Evolutionary conservation across 2,888 invertebrate species (phyloP).

Genomic region (Drosophila mayaguana): DNA sequence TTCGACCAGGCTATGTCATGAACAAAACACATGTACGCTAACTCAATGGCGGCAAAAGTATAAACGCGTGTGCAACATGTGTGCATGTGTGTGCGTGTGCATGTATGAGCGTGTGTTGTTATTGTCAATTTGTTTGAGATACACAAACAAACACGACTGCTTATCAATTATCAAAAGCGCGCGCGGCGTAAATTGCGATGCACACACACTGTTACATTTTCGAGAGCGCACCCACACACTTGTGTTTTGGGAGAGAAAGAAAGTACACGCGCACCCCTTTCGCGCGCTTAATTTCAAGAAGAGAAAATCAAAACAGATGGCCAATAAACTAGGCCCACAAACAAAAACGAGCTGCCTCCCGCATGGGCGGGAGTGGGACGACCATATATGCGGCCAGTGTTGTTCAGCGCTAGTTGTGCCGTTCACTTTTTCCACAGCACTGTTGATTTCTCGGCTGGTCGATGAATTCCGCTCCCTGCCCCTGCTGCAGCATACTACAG

Average conservation of each 20-base stretch:
- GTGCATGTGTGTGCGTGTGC: constrained; percentile 50
- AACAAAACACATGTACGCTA: constrained; percentile 10
- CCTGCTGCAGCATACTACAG: constrained; percentile 13
- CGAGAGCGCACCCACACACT: constrained; percentile 43
- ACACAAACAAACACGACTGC: constrained; percentile 58
- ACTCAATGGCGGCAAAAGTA: constrained; percentile 59
- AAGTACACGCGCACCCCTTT: constrained; percentile 81
- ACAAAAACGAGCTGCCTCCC: constrained; percentile 52
- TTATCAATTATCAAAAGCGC: constrained; percentile 74
- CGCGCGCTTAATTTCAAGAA: constrained; percentile 77
- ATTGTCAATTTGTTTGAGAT: constrained; percentile 45
- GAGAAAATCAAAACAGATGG: constrained; percentile 78
- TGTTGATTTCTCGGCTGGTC: constrained; percentile 63
- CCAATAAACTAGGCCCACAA: constrained; percentile 59
- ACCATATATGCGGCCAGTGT: constrained; percentile 51
- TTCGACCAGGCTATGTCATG: background rate
- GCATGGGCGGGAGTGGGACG: constrained; percentile 47
- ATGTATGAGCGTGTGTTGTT: constrained; percentile 28
- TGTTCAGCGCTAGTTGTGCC: constrained; percentile 55
- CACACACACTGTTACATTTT: constrained; percentile 32
- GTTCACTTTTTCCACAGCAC: constrained; percentile 65
- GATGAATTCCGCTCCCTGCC: constrained; percentile 38
- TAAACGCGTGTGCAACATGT: constrained; percentile 71
- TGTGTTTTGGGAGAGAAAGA: constrained; percentile 52
- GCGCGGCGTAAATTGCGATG: constrained; percentile 61